Percentiles rank a stretch among this genome's conserved stretches.
phyloP scores from a whole-genome alignment of 1,140 invertebrate species.

The Diachasma alloeum region DNA sequence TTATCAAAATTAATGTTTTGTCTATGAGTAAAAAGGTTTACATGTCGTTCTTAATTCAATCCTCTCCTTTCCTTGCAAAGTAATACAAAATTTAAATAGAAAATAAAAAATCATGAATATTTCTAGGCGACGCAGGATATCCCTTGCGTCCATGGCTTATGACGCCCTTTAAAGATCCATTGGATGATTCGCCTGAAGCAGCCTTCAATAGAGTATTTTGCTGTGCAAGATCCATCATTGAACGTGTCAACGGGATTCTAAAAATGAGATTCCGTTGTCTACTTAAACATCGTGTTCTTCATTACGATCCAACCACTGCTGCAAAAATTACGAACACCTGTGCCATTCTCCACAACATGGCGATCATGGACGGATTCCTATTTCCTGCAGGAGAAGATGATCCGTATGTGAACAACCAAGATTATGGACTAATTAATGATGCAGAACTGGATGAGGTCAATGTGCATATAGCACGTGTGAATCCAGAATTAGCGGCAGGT shows the following conservation, averaged over 20 bases:
- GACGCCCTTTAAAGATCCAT: conserved; percentile 43
- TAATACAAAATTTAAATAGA: neutral
- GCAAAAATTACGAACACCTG: conserved; percentile 59
- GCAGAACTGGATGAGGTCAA: neutral
- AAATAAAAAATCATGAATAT: neutral
- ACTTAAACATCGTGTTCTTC: too few relatives aligned
- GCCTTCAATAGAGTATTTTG: conserved; percentile 43
- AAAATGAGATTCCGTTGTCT: too few relatives aligned
- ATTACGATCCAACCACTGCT: too few relatives aligned
- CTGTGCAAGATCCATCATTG: conserved; percentile 42
- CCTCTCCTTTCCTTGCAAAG: neutral
- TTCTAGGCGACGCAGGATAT: conserved; percentile 53
- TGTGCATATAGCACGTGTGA: neutral
- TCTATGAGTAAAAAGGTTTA: neutral
- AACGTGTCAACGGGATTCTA: too few relatives aligned
- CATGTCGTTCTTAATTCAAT: neutral
- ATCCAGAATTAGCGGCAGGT: neutral
- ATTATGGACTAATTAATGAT: too few relatives aligned
- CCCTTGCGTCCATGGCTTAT: conserved; percentile 54
- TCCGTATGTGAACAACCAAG: neutral
- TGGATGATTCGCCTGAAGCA: conserved; percentile 34
- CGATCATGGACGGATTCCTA: neutral
- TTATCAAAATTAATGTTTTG: neutral
- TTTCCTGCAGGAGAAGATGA: neutral
- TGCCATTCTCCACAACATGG: conserved; percentile 49